These are phyloP conservation scores for Nasonia giraulti DNA, from an alignment of 1,140 invertebrate species.

Conservation along the genomic window DNA sequence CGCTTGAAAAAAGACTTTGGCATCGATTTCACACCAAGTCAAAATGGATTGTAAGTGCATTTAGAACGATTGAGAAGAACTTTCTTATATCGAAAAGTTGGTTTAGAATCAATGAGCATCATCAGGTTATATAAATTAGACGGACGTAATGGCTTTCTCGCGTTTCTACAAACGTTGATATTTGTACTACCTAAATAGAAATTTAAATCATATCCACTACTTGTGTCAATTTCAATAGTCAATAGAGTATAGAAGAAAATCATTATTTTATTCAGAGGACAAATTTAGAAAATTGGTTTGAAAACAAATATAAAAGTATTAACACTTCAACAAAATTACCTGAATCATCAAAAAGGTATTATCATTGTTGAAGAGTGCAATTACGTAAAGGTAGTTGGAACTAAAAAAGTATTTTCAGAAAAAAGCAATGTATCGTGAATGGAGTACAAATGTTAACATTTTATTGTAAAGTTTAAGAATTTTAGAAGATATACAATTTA, in stretches of 20 bases:
- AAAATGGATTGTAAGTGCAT: slow-evolving; percentile 26
- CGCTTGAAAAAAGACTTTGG: background rate
- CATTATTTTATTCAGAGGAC: background rate
- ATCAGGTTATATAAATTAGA: background rate
- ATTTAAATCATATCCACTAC: background rate
- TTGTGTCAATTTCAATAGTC: background rate
- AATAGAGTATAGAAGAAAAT: background rate
- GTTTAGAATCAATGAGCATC: too few species aligned
- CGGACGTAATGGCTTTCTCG: background rate
- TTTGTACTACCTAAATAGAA: background rate
- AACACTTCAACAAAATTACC: background rate
- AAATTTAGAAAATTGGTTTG: background rate
- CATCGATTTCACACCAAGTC: background rate
- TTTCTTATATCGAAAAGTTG: background rate
- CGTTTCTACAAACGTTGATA: background rate
- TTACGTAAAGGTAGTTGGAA: background rate
- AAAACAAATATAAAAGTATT: slow-evolving; percentile 6
- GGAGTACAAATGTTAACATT: background rate
- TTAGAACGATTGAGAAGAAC: background rate
- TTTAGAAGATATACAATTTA: background rate
- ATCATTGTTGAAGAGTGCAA: slow-evolving; percentile 12
- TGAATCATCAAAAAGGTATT: background rate
- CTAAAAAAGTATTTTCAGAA: slow-evolving; percentile 1
- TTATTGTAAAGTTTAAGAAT: background rate
- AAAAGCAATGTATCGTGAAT: background rate